Evolutionary conservation across 2,797 vertebrate genomes (phyloP), one percentile per base, ranked within the genome.

Genomic region (Xenops minutus): DNA sequence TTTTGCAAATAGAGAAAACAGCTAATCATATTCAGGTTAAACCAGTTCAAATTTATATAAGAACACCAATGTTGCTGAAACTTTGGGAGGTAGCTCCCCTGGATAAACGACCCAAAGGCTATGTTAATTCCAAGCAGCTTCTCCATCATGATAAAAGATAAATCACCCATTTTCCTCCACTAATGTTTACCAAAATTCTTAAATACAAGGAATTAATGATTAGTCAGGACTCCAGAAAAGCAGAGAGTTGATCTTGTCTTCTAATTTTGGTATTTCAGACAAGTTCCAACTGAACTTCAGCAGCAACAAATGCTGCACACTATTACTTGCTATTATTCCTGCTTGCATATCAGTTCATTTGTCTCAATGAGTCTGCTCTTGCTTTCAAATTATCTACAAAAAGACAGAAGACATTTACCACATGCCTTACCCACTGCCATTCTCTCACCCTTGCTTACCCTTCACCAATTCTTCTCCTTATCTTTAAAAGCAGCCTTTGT

Each of bases 401-500:
- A 73, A 83, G 79, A 81, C 0, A 91, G 69, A 84, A 78, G 79
- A 94, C 66, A 92, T 58, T 77, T 72, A 91, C 76, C 73, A 87
- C 59, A 73, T 48, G 66, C 51, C 71, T 66, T 82, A 26, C 59
- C 14, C 86, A 54, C 66, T 48, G 72, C 32, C 22, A 1, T 75
- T 77, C 64, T 61, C 69, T 75, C 54, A 72, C 15, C 36, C 52
- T 7, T 2, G 1, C 58, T 52, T 39, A 76, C 32, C 29, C 44
- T 0, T 0, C 0, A 1, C 74, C 93, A 94, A 34, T 48, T 88
- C 80, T 93, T 73, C 69, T 44, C 52, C 76, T 88, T 88, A 90
- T 88, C 92, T 96, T 93, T 69, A 78, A 88, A 90, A 81, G 43
- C 69, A 86, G 77, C 51, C 44, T 90, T 82, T 71, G 51, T 52